Evolutionary conservation across 2,888 invertebrate genomes (phyloP).

Genomic region (Chymomyza fuscimana): DNA sequence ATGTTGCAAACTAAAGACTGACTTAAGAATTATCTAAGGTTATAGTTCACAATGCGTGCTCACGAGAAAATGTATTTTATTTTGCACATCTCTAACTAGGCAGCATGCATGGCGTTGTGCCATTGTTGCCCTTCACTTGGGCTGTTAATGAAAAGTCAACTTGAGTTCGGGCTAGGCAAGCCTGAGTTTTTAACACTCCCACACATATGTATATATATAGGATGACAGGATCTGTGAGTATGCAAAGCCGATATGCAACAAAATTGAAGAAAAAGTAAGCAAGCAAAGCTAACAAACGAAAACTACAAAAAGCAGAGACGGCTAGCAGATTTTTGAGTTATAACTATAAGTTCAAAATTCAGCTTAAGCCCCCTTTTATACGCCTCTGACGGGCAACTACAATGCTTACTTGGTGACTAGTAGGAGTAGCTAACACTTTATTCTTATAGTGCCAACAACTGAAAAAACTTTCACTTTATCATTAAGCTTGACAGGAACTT

Average conservation of each 20-base stretch:
- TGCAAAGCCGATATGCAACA: slow-evolving; percentile 46
- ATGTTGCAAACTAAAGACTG: too few species aligned
- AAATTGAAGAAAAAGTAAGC: slow-evolving; percentile 27
- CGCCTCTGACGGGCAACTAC: background rate
- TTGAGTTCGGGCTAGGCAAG: slow-evolving; percentile 16
- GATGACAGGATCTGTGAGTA: slow-evolving; percentile 16
- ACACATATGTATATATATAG: background rate
- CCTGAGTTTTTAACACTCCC: background rate
- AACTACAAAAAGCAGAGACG: background rate
- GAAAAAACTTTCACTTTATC: slow-evolving; percentile 51
- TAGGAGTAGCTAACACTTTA: background rate
- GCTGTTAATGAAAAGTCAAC: slow-evolving; percentile 20
- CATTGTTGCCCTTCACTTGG: slow-evolving; percentile 4
- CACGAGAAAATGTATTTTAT: background rate
- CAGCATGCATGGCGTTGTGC: background rate
- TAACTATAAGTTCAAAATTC: background rate
- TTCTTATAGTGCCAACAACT: slow-evolving; percentile 12
- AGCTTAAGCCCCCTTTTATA: background rate
- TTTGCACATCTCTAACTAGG: background rate
- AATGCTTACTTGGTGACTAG: background rate
- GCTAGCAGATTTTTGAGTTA: background rate
- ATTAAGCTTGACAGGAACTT: slow-evolving; percentile 49
- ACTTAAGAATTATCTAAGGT: too few species aligned
- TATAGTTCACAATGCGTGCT: background rate
- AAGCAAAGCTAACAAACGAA: background rate